These are phyloP conservation scores for Carassius carassius DNA, from an alignment of 2,113 vertebrate genomes.

Conservation along the genomic window DNA sequence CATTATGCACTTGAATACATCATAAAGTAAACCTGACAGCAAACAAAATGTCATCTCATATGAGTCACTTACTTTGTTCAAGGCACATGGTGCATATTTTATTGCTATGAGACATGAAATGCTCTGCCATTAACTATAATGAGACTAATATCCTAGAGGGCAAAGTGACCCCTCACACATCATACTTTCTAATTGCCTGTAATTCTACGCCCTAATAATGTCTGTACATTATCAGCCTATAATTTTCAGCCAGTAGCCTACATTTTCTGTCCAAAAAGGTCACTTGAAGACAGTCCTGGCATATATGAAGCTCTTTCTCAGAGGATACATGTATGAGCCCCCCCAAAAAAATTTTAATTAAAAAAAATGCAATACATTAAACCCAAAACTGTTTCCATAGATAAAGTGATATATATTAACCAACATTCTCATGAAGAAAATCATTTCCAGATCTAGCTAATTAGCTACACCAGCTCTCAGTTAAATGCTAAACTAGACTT, in stretches of 20 bases:
- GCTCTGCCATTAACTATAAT: slow-evolving; percentile 37
- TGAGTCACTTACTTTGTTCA: slow-evolving; percentile 10
- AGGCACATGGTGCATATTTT: slow-evolving; percentile 13
- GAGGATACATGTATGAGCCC: no score
- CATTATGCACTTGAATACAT: background rate
- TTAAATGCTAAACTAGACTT: background rate
- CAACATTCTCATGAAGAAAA: background rate
- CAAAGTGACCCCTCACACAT: slow-evolving; percentile 14
- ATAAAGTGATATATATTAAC: background rate
- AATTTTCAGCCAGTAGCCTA: background rate
- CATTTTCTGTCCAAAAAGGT: slow-evolving; percentile 4
- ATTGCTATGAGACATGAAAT: slow-evolving; percentile 9
- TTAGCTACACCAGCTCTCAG: background rate
- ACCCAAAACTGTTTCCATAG: background rate
- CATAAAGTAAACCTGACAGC: background rate
- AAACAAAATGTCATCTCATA: slow-evolving; percentile 6
- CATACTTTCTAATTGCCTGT: slow-evolving; percentile 37
- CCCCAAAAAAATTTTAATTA: no score
- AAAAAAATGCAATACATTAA: background rate
- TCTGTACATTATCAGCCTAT: slow-evolving; percentile 26
- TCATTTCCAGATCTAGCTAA: background rate
- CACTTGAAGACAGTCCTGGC: background rate
- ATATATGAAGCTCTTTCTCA: background rate
- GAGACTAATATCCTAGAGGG: slow-evolving; percentile 33
- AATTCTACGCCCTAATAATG: slow-evolving; percentile 33